Base-by-base conservation (phyloP, 2,113 vertebrate genomes). In the Dipodomys merriami region DNA sequence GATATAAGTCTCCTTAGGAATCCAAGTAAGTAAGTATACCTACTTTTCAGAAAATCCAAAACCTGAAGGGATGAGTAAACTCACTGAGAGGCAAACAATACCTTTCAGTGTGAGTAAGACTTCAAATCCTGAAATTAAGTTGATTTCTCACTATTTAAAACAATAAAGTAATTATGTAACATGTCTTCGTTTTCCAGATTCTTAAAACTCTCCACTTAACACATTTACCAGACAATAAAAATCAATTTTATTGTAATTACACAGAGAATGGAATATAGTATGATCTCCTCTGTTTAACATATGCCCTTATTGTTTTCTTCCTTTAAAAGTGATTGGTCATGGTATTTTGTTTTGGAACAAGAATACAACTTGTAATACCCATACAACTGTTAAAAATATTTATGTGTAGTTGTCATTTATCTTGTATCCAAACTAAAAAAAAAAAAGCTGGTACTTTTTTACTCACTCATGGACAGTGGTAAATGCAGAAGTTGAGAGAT, bases 1-100 rank as follows among this genome's bases (percentile, higher is more conserved):
- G 19, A 85, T 12, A 60, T 1, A 8, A 3, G 19, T 6, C 53
- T 57, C 57, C 27, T 57, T 73, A 10, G 18, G 7, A 79, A 89
- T 6, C 1, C 2, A 64, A 82, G 16, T 25, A 44, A 77, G 65
- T 67, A 57, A 57, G 53, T 4, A 9, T 16, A 82, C 23, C 13
- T n/a, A 60, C 30, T 78, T 89, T 88, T 67, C 33, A 79, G 83
- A 77, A 83, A 90, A 82, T 30, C n/a, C 25, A 82, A 65, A 93
- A 60, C 73, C n/a, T 1, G 60, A 90, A 91, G 6, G 46, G 46
- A 39, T 16, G 19, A 29, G 39, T 35, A 84, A 67, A 68, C 83
- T 60, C 30, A 25, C 77, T 86, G 39, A 49, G 74, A 79, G 30
- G 44, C 12, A 74, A 85, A 69, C 6, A 35, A 29, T 46, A 22